phyloP scores from a whole-genome alignment of 2,797 vertebrate genomes.

The Parauchenoglanis ngamensis region DNA sequence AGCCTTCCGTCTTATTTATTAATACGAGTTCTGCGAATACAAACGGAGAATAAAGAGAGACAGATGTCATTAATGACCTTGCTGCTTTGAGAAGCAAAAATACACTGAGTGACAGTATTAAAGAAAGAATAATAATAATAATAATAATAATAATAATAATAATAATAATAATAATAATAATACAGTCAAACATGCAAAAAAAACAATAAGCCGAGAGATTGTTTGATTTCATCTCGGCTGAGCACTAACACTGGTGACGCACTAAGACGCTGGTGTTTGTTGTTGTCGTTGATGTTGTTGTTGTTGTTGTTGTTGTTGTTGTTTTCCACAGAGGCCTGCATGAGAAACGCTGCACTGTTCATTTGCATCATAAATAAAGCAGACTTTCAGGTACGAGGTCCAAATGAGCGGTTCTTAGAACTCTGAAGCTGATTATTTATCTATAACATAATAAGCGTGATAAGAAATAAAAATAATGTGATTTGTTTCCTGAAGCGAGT shows the following conservation, averaged over 20 bases:
- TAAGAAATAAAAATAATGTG: too few species aligned
- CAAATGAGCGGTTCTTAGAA: constrained; percentile 4
- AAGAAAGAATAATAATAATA: too few species aligned
- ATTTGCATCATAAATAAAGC: constrained; percentile 13
- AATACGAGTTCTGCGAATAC: neutral
- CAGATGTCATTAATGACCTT: neutral
- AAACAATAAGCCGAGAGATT: neutral
- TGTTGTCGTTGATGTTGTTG: neutral
- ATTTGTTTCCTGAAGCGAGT: too few species aligned
- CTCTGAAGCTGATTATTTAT: neutral
- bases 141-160: neutral
- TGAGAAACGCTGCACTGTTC: neutral
- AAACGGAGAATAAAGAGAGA: neutral
- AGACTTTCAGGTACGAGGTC: neutral
- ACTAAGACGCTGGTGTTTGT: neutral
- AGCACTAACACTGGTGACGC: neutral
- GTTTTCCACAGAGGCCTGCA: neutral
- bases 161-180: neutral
- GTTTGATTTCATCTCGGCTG: constrained; percentile 4
- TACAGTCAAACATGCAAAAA: neutral
- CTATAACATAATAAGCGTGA: too few species aligned
- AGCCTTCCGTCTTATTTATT: neutral
- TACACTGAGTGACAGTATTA: too few species aligned
- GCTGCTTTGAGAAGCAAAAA: neutral
- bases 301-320: neutral